Evolutionary conservation across 2,113 vertebrate genomes (phyloP).

Genomic region (Aptenodytes forsteri): DNA sequence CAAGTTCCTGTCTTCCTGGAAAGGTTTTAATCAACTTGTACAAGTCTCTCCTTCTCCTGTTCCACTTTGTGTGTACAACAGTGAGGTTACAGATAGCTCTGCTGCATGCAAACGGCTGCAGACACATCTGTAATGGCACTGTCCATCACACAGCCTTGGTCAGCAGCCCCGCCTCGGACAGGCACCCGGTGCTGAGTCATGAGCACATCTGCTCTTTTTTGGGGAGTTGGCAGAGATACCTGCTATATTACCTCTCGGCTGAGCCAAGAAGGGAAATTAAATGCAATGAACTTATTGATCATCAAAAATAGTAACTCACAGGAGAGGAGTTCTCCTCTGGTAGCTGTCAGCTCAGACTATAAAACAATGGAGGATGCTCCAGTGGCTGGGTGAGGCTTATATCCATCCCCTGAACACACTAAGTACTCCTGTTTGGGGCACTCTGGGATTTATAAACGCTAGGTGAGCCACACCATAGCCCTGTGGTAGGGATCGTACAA

Average conservation of each 20-base stretch:
- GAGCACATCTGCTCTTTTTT: not conserved
- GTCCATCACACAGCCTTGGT: not conserved
- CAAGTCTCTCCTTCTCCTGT: not conserved
- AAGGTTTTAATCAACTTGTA: not conserved
- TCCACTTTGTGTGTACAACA: not conserved
- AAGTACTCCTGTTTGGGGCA: not conserved
- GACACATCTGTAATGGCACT: not conserved
- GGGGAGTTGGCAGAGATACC: not conserved
- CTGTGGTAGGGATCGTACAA: not conserved
- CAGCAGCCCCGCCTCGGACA: not conserved
- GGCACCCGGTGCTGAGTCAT: not conserved
- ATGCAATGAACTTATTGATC: not conserved
- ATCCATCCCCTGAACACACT: not conserved
- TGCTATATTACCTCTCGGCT: not conserved
- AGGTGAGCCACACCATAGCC: not conserved
- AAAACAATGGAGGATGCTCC: not conserved
- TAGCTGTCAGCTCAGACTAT: not conserved
- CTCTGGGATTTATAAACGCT: not conserved
- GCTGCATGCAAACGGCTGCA: not conserved
- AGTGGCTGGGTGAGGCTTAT: not conserved
- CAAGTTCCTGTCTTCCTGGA: not conserved
- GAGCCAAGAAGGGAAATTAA: conserved; percentile 12
- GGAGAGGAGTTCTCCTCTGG: not conserved
- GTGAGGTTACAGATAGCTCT: not conserved
- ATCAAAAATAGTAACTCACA: not conserved